Conservation (phyloP, 2,797 vertebrate genomes). For the Propithecus deckenii region DNA sequence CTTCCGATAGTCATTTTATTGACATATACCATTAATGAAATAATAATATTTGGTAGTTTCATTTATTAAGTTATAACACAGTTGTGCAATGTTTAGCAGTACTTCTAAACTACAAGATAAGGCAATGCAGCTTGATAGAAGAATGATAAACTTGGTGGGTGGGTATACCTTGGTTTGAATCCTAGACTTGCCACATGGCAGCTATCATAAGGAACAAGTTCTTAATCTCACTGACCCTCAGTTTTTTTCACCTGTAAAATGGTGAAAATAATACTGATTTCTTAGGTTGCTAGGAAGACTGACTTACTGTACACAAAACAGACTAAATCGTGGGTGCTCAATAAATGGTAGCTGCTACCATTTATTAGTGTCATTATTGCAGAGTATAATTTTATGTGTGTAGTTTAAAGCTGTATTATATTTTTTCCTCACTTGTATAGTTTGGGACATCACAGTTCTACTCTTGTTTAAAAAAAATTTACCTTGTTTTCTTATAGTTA, state of each 20-base stretch:
- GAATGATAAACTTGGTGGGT: not conserved
- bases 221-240: not conserved
- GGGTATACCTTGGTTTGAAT: not conserved
- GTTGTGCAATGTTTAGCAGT: conserved; percentile 28
- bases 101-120: conserved; percentile 49
- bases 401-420: not conserved
- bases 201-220: not conserved
- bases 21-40: conserved; percentile 59
- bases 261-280: not conserved
- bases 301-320: not conserved
- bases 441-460: not conserved
- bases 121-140: not conserved
- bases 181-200: not conserved
- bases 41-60: conserved; percentile 70
- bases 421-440: not conserved
- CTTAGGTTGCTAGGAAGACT: not conserved
- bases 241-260: not conserved
- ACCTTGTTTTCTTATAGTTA: not conserved
- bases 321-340: not conserved
- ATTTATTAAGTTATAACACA: conserved; percentile 69
- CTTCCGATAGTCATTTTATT: not conserved
- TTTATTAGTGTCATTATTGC: not conserved
- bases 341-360: not conserved
- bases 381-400: conserved; percentile 65
- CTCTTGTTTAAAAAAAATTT: not conserved